Evolutionary conservation across 2,113 vertebrate species (phyloP).

Genomic region (sheep (Ovis aries)): ARS-UI_Ramb_v3.0 NC_056057.1:104901001-104901500

Average conservation of each 20-base stretch:
- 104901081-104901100: background rate
- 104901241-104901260: conserved; percentile 59
- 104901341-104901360: background rate
- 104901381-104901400: background rate
- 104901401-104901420: background rate
- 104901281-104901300: background rate
- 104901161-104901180: background rate
- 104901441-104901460: background rate
- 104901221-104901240: background rate
- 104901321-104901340: background rate
- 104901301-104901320: background rate
- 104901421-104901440: background rate
- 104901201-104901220: background rate
- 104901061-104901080: background rate
- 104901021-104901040: too few relatives aligned
- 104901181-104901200: background rate
- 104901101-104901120: background rate
- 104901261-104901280: conserved; percentile 26
- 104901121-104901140: background rate
- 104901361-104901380: too few relatives aligned
- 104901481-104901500: background rate
- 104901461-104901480: background rate
- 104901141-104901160: background rate
- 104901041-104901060: background rate
- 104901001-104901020: background rate